Base-by-base conservation (phyloP, 2,888 invertebrate species). In the Apodemia zela region DNA sequence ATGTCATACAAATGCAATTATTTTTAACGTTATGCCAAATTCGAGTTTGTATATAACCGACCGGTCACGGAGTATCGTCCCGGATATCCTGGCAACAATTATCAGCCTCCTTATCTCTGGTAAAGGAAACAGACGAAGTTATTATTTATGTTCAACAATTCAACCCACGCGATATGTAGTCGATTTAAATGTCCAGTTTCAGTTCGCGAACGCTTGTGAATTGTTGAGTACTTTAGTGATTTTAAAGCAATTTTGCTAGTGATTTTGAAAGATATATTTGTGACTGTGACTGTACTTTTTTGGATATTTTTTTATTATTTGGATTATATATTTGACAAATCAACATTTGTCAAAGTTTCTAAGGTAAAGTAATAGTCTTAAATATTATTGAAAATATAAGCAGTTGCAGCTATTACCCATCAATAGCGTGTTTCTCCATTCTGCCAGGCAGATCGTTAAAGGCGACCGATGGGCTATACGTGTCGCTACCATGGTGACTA, bases 111-210 rank as follows among this genome's bases (percentile, higher is more conserved):
- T 84, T 89, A 89, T 89, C 89, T 71, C 57, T n/a, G 15, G 38
- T 68, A 80, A 78, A 87, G 90, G 90, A 90, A 89, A 81, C 90
- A 87, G 88, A 73, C 84, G 71, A 73, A 82, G 80, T 85, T 87
- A 83, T 84, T 89, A 85, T 87, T 85, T 83, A 75, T 82, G 76
- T 81, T 79, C 80, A 79, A 77, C 78, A 75, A 73, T 75, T 72
- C 66, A 73, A 73, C 87, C 84, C 75, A 85, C 85, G 70, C 74
- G n/a, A 62, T 61, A 61, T 63, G 63, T 68, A 63, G 59, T 61
- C 69, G 65, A 71, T 77, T 80, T 83, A 79, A 84, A 82, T 78
- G 79, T 77, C 80, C 80, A 74, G 72, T 76, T 77, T 74, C 70
- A 70, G 71, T 66, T 73, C 67, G 77, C 77, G 77, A 82, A 80